Conservation (phyloP, 2,113 vertebrate species). For the Crotalus horridus region DNA sequence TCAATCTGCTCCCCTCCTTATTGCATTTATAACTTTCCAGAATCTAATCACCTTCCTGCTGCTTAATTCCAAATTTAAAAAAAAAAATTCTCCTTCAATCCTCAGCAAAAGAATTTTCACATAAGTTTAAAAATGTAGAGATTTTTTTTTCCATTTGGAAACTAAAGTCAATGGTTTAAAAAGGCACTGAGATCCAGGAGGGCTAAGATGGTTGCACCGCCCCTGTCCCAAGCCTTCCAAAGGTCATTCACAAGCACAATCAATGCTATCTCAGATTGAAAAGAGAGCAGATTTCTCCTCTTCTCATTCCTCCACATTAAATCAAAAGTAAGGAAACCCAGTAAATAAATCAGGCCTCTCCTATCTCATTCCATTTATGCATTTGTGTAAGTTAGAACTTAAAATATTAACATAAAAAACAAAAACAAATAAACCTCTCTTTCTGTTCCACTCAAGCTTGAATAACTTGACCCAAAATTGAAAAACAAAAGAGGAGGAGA, state of each 20-base stretch:
- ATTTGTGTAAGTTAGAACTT: background rate
- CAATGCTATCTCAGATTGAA: background rate
- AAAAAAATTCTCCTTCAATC: background rate
- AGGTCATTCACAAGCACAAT: background rate
- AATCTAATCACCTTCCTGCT: background rate
- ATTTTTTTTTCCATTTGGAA: background rate
- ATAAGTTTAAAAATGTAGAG: background rate
- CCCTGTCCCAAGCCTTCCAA: background rate
- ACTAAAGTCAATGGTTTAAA: background rate
- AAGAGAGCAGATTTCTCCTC: background rate
- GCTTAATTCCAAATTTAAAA: background rate
- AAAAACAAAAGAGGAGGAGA: background rate
- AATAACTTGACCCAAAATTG: background rate
- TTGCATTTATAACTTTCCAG: background rate
- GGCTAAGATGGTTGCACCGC: background rate
- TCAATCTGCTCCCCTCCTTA: background rate
- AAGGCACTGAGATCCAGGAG: background rate
- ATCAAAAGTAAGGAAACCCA: background rate
- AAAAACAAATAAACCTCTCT: background rate
- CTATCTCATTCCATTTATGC: background rate
- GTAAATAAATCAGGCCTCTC: background rate
- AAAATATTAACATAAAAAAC: background rate
- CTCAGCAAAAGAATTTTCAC: background rate
- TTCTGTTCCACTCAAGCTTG: background rate
- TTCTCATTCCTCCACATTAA: background rate